Conservation (phyloP, 2,797 vertebrate genomes). For the Clarias fuscus region DNA sequence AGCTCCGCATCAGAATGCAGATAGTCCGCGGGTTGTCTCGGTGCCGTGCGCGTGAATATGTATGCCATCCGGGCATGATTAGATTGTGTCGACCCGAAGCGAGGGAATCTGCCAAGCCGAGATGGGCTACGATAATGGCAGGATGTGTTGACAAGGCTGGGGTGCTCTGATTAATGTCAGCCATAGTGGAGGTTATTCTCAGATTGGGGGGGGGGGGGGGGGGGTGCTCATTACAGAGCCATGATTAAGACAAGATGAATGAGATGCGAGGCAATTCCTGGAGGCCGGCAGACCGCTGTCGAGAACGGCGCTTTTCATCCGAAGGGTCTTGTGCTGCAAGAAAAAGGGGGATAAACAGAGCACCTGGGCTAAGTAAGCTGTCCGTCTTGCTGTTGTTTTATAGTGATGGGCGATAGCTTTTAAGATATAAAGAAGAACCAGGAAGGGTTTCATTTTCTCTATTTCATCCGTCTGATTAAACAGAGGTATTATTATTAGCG, state of each 20-base stretch:
- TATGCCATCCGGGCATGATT: conserved; percentile 51
- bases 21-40: conserved; percentile 9
- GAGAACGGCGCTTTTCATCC: conserved; percentile 24
- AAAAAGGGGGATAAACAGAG: conserved; percentile 29
- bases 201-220: conserved; percentile 28
- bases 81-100: conserved; percentile 59
- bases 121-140: conserved; percentile 77
- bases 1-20: conserved; percentile 7
- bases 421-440: neutral
- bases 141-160: conserved; percentile 74
- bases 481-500: neutral
- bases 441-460: neutral
- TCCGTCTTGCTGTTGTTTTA: neutral
- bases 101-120: conserved; percentile 63
- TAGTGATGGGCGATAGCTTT: neutral
- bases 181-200: conserved; percentile 47
- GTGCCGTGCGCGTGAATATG: conserved; percentile 33
- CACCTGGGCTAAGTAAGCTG: conserved; percentile 1
- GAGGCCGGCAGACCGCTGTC: conserved; percentile 7
- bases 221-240: conserved; percentile 40
- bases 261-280: conserved; percentile 9
- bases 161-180: conserved; percentile 54
- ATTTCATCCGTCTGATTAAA: neutral
- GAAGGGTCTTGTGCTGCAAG: neutral
- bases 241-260: conserved; percentile 49